Conservation (phyloP, 2,113 vertebrate genomes). For the Tetrax tetrax region DNA sequence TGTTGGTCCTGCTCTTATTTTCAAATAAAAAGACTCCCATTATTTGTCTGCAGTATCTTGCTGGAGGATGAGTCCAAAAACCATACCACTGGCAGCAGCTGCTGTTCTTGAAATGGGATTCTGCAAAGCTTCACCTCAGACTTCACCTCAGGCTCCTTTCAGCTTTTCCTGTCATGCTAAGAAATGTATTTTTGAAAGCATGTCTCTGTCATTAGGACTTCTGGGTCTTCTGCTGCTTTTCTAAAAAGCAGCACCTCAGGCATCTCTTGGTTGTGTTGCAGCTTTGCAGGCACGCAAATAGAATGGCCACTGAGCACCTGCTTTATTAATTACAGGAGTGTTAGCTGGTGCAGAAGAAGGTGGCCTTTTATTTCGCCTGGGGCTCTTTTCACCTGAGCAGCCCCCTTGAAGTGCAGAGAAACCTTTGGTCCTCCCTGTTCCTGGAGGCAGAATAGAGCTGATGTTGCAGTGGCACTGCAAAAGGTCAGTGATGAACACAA, state of each 20-base stretch:
- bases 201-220: not conserved
- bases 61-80: not conserved
- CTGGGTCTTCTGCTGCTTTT: not conserved
- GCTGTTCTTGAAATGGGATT: not conserved
- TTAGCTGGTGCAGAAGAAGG: not conserved
- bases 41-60: not conserved
- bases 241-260: not conserved
- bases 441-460: not conserved
- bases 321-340: not conserved
- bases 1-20: not conserved
- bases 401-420: not conserved
- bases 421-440: not conserved
- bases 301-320: not conserved
- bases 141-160: not conserved
- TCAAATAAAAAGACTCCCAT: not conserved
- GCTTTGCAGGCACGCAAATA: not conserved
- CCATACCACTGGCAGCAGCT: not conserved
- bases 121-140: not conserved
- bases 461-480: not conserved
- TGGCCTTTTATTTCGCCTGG: not conserved
- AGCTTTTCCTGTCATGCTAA: not conserved
- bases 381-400: not conserved
- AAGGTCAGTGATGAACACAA: not conserved
- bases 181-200: not conserved
- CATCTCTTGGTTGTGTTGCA: not conserved